These are phyloP conservation scores for Isurus oxyrinchus DNA, from an alignment of 2,113 vertebrate species.

Conservation along the genomic window DNA sequence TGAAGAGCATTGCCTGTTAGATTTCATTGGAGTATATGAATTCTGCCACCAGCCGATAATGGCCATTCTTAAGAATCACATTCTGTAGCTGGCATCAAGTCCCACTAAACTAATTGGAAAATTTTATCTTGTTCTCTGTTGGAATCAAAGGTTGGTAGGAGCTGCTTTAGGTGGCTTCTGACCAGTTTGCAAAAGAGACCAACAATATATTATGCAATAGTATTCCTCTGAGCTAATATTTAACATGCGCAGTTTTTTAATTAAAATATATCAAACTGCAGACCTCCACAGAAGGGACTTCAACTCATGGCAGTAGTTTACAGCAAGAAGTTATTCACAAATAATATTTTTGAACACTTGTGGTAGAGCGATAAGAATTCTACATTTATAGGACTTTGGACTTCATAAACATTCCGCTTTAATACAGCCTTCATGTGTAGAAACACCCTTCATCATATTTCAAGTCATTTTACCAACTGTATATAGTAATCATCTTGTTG, in stretches of 20 bases:
- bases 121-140: neutral
- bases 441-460: constrained; percentile 36
- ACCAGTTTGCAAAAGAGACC: constrained; percentile 8
- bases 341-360: neutral
- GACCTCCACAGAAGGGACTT: neutral
- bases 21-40: neutral
- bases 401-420: neutral
- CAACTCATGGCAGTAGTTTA: neutral
- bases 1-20: neutral
- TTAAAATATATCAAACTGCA: neutral
- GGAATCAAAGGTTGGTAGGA: neutral
- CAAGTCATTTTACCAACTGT: constrained; percentile 67
- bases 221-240: neutral
- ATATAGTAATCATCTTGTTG: constrained; percentile 65
- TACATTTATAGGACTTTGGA: neutral
- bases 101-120: neutral
- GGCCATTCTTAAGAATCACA: neutral
- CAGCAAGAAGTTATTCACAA: neutral
- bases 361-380: neutral
- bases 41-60: neutral
- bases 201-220: neutral
- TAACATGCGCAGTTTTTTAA: neutral
- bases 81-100: neutral
- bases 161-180: neutral
- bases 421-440: constrained; percentile 16